Conservation (phyloP, 2,113 vertebrate genomes). For the human region GRCh38 chr3:20412501-20413000, state of each 20-base stretch:
- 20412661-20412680: not conserved
- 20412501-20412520: not conserved
- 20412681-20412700: not conserved
- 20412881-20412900: not conserved
- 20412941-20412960: not conserved
- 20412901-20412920: not conserved
- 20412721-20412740: not conserved
- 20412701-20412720: not conserved
- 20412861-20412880: not conserved
- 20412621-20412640: not conserved
- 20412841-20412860: not conserved
- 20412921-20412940: not conserved
- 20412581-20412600: not conserved
- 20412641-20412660: not conserved
- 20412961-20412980: not conserved
- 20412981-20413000: not conserved
- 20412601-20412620: not conserved
- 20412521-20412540: not conserved
- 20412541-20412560: not conserved
- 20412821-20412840: slow-evolving; percentile 22
- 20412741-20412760: not conserved
- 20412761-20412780: not conserved
- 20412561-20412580: not conserved
- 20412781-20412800: not conserved
- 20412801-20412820: not conserved